Conservation (phyloP, 2,797 vertebrate species). For the Artibeus lituratus region DNA sequence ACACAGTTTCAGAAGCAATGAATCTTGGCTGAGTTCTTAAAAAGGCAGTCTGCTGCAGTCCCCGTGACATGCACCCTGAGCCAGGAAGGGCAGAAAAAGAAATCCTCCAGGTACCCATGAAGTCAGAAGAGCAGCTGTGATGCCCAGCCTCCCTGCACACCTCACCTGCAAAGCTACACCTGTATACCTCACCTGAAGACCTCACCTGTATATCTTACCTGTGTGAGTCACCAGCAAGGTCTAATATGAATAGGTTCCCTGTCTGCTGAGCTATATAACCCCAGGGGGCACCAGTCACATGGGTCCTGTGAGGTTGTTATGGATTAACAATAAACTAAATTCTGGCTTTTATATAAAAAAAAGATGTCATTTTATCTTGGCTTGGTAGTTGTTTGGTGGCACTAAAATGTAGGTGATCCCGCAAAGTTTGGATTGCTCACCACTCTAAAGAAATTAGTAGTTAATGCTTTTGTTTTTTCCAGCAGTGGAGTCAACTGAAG, state of each 20-base stretch:
- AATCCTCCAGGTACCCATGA: accelerated
- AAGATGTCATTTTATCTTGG: not conserved
- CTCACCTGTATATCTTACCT: not conserved
- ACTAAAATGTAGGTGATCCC: not conserved
- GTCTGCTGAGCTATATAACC: not conserved
- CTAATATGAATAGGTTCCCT: not conserved
- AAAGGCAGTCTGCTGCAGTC: not conserved
- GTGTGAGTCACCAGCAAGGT: not conserved
- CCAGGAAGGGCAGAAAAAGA: not conserved
- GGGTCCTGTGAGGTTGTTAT: not conserved
- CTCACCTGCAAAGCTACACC: not conserved
- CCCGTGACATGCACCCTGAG: accelerated
- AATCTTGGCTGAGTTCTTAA: not conserved
- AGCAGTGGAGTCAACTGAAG: accelerated
- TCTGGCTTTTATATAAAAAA: not conserved
- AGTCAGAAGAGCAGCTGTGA: not conserved
- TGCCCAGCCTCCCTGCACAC: not conserved
- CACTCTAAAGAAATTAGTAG: not conserved
- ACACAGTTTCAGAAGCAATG: not conserved
- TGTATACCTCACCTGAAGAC: not conserved
- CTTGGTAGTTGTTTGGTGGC: not conserved
- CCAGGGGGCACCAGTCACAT: not conserved
- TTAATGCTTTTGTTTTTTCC: not conserved
- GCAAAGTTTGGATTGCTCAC: not conserved
- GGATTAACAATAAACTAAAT: not conserved